Conservation (phyloP, 1,140 invertebrate species). For the Metaphire vulgaris region DNA sequence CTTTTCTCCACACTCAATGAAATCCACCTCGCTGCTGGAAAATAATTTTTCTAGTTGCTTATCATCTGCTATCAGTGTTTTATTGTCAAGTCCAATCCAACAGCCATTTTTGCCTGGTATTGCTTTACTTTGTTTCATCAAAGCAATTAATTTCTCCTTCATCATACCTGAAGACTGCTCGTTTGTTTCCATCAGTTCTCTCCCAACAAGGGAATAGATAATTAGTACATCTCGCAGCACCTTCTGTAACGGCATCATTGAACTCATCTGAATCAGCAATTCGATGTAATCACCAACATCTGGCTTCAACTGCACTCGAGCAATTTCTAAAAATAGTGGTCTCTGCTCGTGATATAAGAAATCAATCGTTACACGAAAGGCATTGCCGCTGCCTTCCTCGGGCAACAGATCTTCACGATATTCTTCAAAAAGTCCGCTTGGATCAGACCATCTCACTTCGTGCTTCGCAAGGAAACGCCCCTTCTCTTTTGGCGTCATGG, state of each 20-base stretch:
- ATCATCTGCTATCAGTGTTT: constrained; percentile 42
- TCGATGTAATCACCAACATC: background rate
- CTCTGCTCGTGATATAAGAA: background rate
- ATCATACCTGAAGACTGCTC: background rate
- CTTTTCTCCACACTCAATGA: background rate
- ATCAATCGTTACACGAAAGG: background rate
- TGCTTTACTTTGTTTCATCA: background rate
- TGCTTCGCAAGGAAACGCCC: background rate
- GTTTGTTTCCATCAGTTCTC: background rate
- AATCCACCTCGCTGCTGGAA: background rate
- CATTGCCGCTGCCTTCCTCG: background rate
- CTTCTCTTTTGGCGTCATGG: background rate
- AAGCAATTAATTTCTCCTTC: background rate
- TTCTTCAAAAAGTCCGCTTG: background rate
- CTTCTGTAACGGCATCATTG: background rate
- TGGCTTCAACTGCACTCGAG: background rate
- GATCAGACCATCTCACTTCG: background rate
- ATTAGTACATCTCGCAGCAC: background rate
- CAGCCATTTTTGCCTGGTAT: constrained; percentile 35
- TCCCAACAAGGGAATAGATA: background rate
- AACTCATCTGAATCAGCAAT: background rate
- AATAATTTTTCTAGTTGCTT: constrained; percentile 44
- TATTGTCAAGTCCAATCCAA: constrained; percentile 38
- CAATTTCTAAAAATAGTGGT: background rate
- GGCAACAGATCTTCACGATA: background rate